Base-by-base conservation (phyloP, 2,888 invertebrate genomes). In the Apodemia duryi region DNA sequence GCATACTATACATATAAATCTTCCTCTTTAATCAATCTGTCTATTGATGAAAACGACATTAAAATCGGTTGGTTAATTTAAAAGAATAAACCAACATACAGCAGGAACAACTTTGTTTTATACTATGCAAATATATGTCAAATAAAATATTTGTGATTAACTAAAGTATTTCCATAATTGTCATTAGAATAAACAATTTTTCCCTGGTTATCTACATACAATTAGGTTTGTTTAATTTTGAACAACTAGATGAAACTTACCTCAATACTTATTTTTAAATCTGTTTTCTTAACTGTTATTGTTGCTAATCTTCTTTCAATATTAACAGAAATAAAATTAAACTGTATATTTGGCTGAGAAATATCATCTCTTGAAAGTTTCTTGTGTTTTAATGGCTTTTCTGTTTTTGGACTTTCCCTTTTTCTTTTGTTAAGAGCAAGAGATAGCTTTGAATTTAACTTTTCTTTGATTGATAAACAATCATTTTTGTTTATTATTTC, bases 361-460 rank as follows among this genome's bases (percentile, higher is more conserved):
- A 66, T 74, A 64, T 76, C 75, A 35, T 69, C 51, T 73, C 82
- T 83, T 7, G 71, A 66, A 7, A 82, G 54, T 74, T 80, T 86
- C 71, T 84, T 89, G 66, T 83, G 79, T 71, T 91, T 91, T 2
- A 75, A 62, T 38, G 85, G 81, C 72, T 88, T 91, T 6, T 90
- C 90, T 69, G 64, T 64, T 74, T 86, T 89, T 28, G 71, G 71
- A 70, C 68, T 81, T 28, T 91, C 87, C 52, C 84, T 76, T 78
- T 91, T 91, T 73, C 91, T 82, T 74, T 91, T 91, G 74, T 88
- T 91, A 64, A 91, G 74, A 65, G 88, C 91, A 72, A 82, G 78
- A 65, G 88, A 86, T 62, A 91, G 77, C 76, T 91, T 91, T 4
- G 87, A 84, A 71, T 90, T 91, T 1, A 91, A 74, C 70, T 91